Evolutionary conservation across 1,140 invertebrate species (phyloP), one percentile per base, ranked within the genome.

Genomic region (Campoletis sonorensis): DNA sequence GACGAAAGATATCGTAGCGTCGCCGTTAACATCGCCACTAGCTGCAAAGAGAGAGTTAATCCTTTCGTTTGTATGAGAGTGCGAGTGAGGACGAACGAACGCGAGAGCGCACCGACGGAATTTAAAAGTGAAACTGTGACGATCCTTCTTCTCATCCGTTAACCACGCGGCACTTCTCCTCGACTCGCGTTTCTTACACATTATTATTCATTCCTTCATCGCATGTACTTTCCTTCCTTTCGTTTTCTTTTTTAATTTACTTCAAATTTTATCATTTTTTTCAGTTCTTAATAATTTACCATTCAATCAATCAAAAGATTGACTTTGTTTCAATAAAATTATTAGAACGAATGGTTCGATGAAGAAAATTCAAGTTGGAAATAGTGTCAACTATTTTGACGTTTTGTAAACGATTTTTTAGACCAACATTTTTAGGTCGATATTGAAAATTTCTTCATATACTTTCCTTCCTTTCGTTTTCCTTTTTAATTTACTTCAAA

Each of bases 51-150:
- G 21, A 64, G 61, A 64, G 23, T 11, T 13, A 64, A 23, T 23
- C 18, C 70, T 45, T n/a, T 37, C 68, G 70, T 72, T 45, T 13
- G 37, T 27, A 18, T 11, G 70, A 72, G 33, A 84, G 80, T 84
- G 81, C 79, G 82, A 81, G 81, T 80, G 68, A 81, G 71, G n/a
- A 27, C 30, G 23, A 70, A 80, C 15, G 54, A 45, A 37, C 86
- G 85, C n/a, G n/a, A 88, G 88, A 85, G 84, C 86, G 84, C 86
- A 86, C 85, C 85, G 84, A 83, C 86, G 87, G 88, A 90, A 91
- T 91, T 90, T 90, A 90, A 90, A 90, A 91, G 90, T 91, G 90
- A 91, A 91, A 91, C 89, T 88, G 85, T 86, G 87, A 87, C 88
- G 86, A 88, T 89, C 84, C 82, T 81, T 81, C 83, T 49, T 81